These are phyloP conservation scores for Pseudomyrmex pallidus DNA, from an alignment of 1,140 invertebrate genomes.

Conservation along the genomic window DNA sequence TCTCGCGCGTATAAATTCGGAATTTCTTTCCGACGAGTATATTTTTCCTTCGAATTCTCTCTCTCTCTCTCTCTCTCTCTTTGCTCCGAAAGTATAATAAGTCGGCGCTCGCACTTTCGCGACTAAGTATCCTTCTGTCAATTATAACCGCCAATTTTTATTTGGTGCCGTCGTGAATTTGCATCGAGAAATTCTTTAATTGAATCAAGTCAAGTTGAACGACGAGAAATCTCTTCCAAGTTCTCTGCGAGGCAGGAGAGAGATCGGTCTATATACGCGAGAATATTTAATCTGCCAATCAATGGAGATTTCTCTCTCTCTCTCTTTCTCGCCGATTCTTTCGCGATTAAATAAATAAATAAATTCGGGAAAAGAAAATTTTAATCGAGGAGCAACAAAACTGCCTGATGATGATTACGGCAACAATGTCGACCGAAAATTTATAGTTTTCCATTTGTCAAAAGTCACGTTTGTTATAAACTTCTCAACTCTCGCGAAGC, in stretches of 20 bases:
- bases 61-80: too few relatives aligned
- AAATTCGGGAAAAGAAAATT: slow-evolving; percentile 24
- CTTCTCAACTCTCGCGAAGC: not conserved
- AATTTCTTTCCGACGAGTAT: slow-evolving; percentile 31
- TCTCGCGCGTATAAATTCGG: slow-evolving; percentile 28
- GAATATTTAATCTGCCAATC: slow-evolving; percentile 53
- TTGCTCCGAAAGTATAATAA: not conserved
- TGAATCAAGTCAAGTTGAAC: slow-evolving; percentile 52
- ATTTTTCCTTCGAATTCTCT: slow-evolving; percentile 18
- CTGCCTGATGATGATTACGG: too few relatives aligned
- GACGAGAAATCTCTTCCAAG: slow-evolving; percentile 36
- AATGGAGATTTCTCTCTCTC: not conserved
- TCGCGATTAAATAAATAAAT: slow-evolving; percentile 39
- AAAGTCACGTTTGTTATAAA: slow-evolving; percentile 5
- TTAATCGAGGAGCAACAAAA: slow-evolving; percentile 2
- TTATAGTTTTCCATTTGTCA: not conserved
- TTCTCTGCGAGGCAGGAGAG: not conserved
- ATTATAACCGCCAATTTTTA: slow-evolving; percentile 55
- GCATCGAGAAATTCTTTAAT: slow-evolving; percentile 59
- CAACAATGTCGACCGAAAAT: too few relatives aligned
- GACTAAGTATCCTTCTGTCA: slow-evolving; percentile 44
- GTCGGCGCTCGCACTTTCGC: slow-evolving; percentile 29
- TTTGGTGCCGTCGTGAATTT: slow-evolving; percentile 30
- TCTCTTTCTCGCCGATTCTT: slow-evolving; percentile 24
- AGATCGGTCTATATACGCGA: slow-evolving; percentile 5